Evolutionary conservation across 2,888 invertebrate genomes (phyloP).

Genomic region (Saturnia pavonia): DNA sequence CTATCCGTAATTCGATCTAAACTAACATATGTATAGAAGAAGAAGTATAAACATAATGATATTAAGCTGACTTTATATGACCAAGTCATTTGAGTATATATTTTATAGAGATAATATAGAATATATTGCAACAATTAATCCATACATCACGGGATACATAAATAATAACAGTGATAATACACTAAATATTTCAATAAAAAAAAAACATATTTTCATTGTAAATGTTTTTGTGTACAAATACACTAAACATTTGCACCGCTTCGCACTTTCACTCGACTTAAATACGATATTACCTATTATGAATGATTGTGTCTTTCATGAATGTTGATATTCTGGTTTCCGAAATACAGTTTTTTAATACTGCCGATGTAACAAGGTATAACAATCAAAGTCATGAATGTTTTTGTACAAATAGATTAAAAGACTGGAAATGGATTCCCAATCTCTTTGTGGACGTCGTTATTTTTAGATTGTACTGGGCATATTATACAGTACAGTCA

Average conservation of each 20-base stretch:
- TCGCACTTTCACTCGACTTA: conserved; percentile 1
- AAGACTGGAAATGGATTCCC: background rate
- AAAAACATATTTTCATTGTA: background rate
- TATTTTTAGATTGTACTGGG: background rate
- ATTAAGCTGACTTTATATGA: too few species aligned
- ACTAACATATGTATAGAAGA: too few species aligned
- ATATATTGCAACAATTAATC: background rate
- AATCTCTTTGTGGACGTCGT: background rate
- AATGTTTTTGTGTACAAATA: background rate
- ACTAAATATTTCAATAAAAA: background rate
- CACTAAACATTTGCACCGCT: background rate
- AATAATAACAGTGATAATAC: background rate
- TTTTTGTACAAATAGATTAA: background rate
- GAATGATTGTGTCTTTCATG: background rate
- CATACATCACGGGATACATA: background rate
- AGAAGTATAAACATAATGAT: too few species aligned
- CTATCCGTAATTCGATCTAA: too few species aligned
- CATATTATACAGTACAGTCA: background rate
- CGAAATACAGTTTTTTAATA: background rate
- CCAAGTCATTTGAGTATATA: too few species aligned
- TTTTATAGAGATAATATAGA: background rate
- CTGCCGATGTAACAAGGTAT: background rate
- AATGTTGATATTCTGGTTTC: background rate
- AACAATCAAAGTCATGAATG: background rate
- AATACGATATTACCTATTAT: background rate